Percentiles rank a stretch among this genome's conserved stretches.
Evolutionary conservation across 2,113 vertebrate species (phyloP).

Genomic region (Apeltes quadracus): DNA sequence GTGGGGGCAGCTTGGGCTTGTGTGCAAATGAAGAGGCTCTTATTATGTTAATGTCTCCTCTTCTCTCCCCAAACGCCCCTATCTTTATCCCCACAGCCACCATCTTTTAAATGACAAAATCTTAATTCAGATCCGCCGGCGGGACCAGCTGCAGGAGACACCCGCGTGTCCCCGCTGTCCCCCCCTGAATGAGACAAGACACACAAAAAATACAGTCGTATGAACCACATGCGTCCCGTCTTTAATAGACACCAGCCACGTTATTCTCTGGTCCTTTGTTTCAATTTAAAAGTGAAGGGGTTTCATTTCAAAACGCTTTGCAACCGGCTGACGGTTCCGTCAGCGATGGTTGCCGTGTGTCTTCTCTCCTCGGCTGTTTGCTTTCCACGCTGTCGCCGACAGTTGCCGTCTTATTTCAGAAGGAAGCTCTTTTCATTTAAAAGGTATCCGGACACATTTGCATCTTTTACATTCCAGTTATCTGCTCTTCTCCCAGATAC

Average conservation of each 20-base stretch:
- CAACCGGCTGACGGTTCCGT: conserved; percentile 1
- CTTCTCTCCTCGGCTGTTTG: conserved; percentile 18
- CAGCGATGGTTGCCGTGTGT: conserved; percentile 13
- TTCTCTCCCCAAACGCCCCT: conserved; percentile 58
- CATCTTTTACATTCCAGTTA: conserved; percentile 60
- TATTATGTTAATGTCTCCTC: conserved; percentile 80
- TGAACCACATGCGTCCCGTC: background rate
- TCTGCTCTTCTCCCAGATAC: conserved; percentile 33
- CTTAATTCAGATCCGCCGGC: conserved; percentile 69
- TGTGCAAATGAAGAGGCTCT: conserved; percentile 83
- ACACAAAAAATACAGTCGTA: conserved; percentile 9
- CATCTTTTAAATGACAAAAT: conserved; percentile 81
- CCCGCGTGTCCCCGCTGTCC: conserved; percentile 17
- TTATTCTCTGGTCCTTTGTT: background rate
- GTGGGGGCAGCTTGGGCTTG: conserved; percentile 67
- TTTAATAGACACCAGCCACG: background rate
- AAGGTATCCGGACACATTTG: conserved; percentile 27
- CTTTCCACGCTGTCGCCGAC: conserved; percentile 18
- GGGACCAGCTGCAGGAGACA: conserved; percentile 57
- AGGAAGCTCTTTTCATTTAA: conserved; percentile 27
- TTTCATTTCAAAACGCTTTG: conserved; percentile 33
- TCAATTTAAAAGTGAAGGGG: background rate
- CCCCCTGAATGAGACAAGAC: conserved; percentile 30
- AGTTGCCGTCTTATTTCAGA: conserved; percentile 25
- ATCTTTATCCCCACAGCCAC: conserved; percentile 64